Base-by-base conservation (phyloP, 1,140 invertebrate genomes). In the Bicyclus anynana region DNA sequence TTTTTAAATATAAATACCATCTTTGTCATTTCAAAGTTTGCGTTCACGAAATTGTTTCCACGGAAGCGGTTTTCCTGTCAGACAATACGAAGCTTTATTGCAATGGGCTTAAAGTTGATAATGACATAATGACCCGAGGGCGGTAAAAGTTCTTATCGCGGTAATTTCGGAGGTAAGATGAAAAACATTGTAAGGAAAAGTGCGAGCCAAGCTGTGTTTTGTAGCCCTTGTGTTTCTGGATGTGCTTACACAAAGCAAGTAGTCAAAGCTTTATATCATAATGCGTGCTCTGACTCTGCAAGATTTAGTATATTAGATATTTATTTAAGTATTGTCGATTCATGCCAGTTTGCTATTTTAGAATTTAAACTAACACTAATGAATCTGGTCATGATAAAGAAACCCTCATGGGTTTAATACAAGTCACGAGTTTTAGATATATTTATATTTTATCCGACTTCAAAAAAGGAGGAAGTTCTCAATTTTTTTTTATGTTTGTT, bases 71-170 rank as follows among this genome's bases (percentile, higher is more conserved):
- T 64, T 74, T 54, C 29, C 49, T 57, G 48, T 53, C 33, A 58
- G 35, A 26, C 57, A 57, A 72, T 64, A 59, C 37, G 44, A 51
- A 61, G 68, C 58, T 65, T 65, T 67, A 13, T 49, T 14, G n/a
- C 38, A 53, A 52, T 67, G 18, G 47, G 59, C 66, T 74, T 72
- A 69, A 69, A 74, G 65, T 72, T 66, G 53, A 56, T 65, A 74
- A 69, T 76, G 62, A 69, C 65, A 66, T 69, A 72, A 53, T 14
- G 27, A 21, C 53, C 54, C 21, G 38, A n/a, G 18, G 37, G 54
- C 49, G 40, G 23, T 20, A 29, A 50, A 71, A 72, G 59, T 74
- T 72, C 62, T 77, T 77, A 77, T 77, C 74, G 47, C 44, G 58
- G 62, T 53, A 70, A 77, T 74, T 77, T 72, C 38, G 52, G 23